phyloP scores from a whole-genome alignment of 2,797 vertebrate genomes.

The Austrolebias charrua region DNA sequence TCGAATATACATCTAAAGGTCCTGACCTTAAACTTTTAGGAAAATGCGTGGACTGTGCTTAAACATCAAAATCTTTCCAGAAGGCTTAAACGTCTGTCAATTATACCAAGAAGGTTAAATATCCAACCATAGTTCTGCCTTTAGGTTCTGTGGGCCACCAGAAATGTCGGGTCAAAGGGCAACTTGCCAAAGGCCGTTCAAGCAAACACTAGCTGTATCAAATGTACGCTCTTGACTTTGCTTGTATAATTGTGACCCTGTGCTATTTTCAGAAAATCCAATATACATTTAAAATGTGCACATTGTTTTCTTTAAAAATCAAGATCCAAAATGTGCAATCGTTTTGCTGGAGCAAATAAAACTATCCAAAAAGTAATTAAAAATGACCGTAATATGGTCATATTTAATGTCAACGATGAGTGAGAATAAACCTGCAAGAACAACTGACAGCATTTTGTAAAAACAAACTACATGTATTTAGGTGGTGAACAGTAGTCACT shows the following conservation, averaged over 20 bases:
- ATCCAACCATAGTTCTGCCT: neutral
- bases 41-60: neutral
- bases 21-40: neutral
- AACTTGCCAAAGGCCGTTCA: neutral
- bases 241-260: neutral
- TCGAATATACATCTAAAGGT: neutral
- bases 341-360: neutral
- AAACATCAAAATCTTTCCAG: neutral
- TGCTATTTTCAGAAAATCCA: neutral
- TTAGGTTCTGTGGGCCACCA: no score
- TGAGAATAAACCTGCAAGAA: neutral
- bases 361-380: no score
- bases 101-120: neutral
- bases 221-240: neutral
- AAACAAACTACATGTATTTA: neutral
- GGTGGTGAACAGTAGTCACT: no score
- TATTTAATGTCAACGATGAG: no score
- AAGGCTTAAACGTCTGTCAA: neutral
- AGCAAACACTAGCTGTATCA: neutral
- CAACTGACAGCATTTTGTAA: neutral
- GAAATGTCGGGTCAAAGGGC: conserved; percentile 2
- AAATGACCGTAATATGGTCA: no score
- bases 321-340: neutral
- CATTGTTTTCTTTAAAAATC: neutral
- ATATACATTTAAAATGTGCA: neutral